Base-by-base conservation (phyloP, 2,797 vertebrate genomes). In the Dromococcyx pavoninus region DNA sequence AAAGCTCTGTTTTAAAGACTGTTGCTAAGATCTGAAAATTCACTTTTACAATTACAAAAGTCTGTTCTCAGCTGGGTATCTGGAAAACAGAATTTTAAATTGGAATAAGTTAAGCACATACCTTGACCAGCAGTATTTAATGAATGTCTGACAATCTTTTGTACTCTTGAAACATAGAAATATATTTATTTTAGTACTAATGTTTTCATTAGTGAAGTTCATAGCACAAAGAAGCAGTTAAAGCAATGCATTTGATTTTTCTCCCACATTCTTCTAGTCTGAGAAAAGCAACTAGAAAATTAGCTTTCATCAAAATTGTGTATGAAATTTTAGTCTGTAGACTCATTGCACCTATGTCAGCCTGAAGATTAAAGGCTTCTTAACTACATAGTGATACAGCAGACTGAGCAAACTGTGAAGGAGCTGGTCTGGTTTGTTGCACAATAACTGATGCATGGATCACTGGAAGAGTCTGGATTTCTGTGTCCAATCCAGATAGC, bases 301-400 rank as follows among this genome's bases (percentile, higher is more conserved):
- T 95, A 97, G n/a, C 53, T 95, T 90, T 62, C 65, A 86, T 66
- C 74, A 73, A 91, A 95, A 93, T 30, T 76, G n/a, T 78, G 27
- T 74, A 80, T n/a, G 85, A 91, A 91, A 57, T 86, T 77, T 77
- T 57, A 81, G 67, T 85, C 58, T 91, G 57, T 48, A 83, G 77
- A 73, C 66, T 91, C 84, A 74, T 79, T 81, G 84, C 13, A 0
- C 60, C 80, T 87, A 5, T 86, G 78, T 96, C 71, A 96, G 51
- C 81, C 91, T 66, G 95, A 91, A 95, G 77, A 92, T 93, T 92
- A 97, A 96, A 92, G 94, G 41, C 90, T 95, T 82, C 89, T 86
- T 91, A 88, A 91, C 41, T 57, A 39, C 65, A 33, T 3, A 89
- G 86, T 94, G 91, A 84, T 71, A 85, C 44, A 91, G 61, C 54